Conservation (phyloP, 2,113 vertebrate genomes). For the Regulus satrapa region DNA sequence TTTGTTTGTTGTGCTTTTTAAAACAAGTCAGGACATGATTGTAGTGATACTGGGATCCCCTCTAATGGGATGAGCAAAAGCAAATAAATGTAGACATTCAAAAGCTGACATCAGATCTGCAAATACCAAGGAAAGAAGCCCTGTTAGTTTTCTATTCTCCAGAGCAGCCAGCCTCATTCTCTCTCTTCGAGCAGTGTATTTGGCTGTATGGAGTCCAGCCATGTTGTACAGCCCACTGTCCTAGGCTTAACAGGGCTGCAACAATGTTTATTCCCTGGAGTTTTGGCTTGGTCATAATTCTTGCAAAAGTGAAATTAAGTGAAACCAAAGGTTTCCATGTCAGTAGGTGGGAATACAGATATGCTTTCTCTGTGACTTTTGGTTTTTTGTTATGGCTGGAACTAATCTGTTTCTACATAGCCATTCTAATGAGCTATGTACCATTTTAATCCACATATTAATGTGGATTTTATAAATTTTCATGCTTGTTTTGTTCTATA, state of each 20-base stretch:
- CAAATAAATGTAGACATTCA: neutral
- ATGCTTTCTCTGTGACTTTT: neutral
- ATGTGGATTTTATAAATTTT: neutral
- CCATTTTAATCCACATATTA: neutral
- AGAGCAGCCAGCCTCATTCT: neutral
- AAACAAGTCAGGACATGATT: neutral
- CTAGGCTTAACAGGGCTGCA: neutral
- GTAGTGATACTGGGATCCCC: neutral
- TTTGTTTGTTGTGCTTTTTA: neutral
- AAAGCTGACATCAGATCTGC: neutral
- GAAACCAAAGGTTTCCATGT: neutral
- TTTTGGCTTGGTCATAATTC: neutral
- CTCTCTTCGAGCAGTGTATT: fast-evolving
- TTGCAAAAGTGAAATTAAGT: neutral
- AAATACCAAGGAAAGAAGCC: neutral
- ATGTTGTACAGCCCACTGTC: neutral
- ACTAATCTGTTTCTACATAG: neutral
- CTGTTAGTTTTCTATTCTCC: neutral
- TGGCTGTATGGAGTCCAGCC: fast-evolving
- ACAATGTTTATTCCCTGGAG: neutral
- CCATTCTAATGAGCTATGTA: neutral
- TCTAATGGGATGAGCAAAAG: neutral
- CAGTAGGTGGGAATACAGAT: fast-evolving
- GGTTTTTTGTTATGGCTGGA: fast-evolving
- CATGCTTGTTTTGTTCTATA: neutral